phyloP scores from a whole-genome alignment of 1,140 invertebrate genomes.

The Drosophila takahashii region DNA sequence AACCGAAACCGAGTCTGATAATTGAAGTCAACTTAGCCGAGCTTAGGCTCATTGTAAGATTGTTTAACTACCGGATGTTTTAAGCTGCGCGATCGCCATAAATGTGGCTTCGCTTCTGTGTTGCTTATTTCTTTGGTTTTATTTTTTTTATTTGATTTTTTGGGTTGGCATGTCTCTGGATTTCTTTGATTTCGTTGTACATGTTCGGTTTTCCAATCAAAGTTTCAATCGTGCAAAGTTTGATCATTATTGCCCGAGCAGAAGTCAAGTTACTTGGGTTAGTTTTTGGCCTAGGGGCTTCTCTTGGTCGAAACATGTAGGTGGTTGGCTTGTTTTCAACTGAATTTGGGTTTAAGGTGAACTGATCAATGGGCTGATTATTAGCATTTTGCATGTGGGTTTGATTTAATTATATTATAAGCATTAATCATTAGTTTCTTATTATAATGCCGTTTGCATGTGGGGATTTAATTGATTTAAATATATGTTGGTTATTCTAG shows the following conservation, averaged over 20 bases:
- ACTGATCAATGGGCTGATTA: background rate
- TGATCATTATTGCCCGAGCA: background rate
- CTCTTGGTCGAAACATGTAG: background rate
- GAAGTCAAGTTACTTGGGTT: background rate
- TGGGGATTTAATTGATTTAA: background rate
- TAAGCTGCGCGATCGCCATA: constrained; percentile 55
- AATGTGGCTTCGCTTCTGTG: constrained; percentile 32
- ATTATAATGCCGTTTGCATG: background rate
- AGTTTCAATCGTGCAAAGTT: background rate
- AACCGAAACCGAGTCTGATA: constrained; percentile 52
- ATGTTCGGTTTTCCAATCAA: constrained; percentile 17
- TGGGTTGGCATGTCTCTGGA: constrained; percentile 12
- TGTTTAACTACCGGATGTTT: constrained; percentile 78
- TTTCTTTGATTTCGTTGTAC: constrained; percentile 12
- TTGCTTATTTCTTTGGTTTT: constrained; percentile 2
- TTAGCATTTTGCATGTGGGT: background rate
- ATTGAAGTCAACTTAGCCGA: constrained; percentile 74
- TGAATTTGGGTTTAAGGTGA: background rate
- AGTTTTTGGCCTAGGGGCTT: background rate
- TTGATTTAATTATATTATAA: background rate
- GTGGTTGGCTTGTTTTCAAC: background rate
- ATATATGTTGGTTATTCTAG: background rate
- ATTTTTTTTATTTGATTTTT: background rate
- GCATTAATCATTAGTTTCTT: background rate
- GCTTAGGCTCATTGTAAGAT: constrained; percentile 65